Evolutionary conservation across 2,797 vertebrate genomes (phyloP), one percentile per base, ranked within the genome.

Genomic region (Erethizon dorsatum): DNA sequence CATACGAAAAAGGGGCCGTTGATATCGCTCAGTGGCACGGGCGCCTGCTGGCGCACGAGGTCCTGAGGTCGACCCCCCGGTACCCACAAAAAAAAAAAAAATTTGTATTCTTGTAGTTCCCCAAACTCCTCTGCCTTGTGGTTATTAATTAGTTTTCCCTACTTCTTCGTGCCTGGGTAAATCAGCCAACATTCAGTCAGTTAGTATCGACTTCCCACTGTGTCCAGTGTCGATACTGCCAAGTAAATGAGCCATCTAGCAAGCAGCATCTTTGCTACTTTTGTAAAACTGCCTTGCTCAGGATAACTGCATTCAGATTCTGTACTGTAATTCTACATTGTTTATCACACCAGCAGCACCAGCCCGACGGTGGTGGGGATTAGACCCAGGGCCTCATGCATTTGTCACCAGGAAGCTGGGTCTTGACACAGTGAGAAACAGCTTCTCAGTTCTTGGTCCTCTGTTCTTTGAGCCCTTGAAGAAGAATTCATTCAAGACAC

Each of bases 61-160:
- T n/a, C n/a, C n/a, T n/a, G n/a, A n/a, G n/a, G n/a, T n/a, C n/a
- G n/a, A n/a, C n/a, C n/a, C n/a, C n/a, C n/a, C n/a, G n/a, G n/a
- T n/a, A n/a, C n/a, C n/a, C n/a, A n/a, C n/a, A n/a, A n/a, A n/a
- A n/a, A n/a, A n/a, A n/a, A n/a, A n/a, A n/a, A n/a, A n/a, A n/a
- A n/a, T 88, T 13, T 83, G 17, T 45, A 41, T 65, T 93, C 59
- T 80, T 95, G 1, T 67, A 67, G 79, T 86, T 93, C 79, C 92
- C 52, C 56, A 57, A 88, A 86, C 13, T 65, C 79, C n/a, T 18
- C 61, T 37, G 22, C 17, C 57, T 28, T 90, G 10, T 47, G 15
- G 63, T 41, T 52, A 45, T 18, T 71, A 56, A 13, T 80, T 69
- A 9, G 37, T 88, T 93, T 79, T 57, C 57, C 20, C 28, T 59